These are phyloP conservation scores for Stenopsyche tienmushanensis DNA, from an alignment of 1,140 invertebrate species.

Conservation along the genomic window DNA sequence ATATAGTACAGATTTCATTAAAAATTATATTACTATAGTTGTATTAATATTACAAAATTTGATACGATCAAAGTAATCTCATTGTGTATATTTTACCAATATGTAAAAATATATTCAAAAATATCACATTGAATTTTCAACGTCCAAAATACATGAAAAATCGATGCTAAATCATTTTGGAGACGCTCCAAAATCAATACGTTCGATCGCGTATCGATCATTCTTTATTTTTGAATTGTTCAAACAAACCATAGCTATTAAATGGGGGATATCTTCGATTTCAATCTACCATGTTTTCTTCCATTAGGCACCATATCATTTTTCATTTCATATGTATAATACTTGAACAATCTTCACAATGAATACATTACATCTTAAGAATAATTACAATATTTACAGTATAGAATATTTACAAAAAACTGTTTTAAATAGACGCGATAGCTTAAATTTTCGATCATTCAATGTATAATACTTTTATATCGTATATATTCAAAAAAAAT, in stretches of 20 bases:
- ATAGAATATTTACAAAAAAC: neutral
- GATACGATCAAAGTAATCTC: too few relatives aligned
- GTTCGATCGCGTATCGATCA: too few relatives aligned
- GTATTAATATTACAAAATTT: too few relatives aligned
- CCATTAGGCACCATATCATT: constrained; percentile 19
- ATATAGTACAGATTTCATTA: too few relatives aligned
- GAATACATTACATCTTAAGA: neutral
- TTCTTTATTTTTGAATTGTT: too few relatives aligned
- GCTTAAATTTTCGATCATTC: too few relatives aligned
- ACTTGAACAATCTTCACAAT: neutral
- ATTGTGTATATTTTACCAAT: neutral
- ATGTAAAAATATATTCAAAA: constrained; percentile 7
- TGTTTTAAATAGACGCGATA: too few relatives aligned
- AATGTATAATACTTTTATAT: neutral
- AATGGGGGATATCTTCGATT: neutral
- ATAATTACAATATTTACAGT: neutral
- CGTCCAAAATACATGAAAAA: neutral
- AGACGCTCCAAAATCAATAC: too few relatives aligned
- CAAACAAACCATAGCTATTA: too few relatives aligned
- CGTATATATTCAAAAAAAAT: too few relatives aligned
- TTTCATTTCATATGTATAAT: constrained; percentile 4
- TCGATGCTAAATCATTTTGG: too few relatives aligned
- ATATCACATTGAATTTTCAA: constrained; percentile 1
- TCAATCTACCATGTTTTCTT: constrained; percentile 20
- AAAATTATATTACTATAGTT: too few relatives aligned